Base-by-base conservation (phyloP, 2,797 vertebrate species). In the Capromys pilorides region DNA sequence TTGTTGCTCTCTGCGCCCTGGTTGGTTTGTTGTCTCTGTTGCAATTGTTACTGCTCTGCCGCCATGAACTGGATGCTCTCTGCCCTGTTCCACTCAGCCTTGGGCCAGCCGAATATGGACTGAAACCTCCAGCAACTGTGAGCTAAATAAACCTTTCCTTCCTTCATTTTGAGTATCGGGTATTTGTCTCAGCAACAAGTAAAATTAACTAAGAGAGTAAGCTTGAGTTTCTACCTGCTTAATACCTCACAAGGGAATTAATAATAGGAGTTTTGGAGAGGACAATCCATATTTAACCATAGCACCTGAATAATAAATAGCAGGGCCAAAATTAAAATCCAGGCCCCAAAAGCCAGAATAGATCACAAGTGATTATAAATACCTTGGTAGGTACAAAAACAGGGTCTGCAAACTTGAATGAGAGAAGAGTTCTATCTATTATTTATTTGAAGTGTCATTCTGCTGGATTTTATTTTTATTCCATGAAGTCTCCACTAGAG, bases 381-480 rank as follows among this genome's bases (percentile, higher is more conserved):
- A 71, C 86, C 28, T 64, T 95, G 45, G 22, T 36, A 86, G 75
- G 54, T 78, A 69, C 10, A 16, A 71, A 67, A 41, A 41, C 26
- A 82, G 18, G 26, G 41, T 85, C 80, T 91, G 45, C 84, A 73
- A 94, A 90, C 54, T 59, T 81, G 77, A 45, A 81, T 83, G 90
- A 80, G 66, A 67, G 66, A 45, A 82, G 45, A 28, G 41, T 62
- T 82, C 8, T 14, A 14, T 61, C 28, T 69, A 85, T 26, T 81
- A 26, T n/a, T n/a, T n/a, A n/a, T 45, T 90, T 64, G 6, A 85
- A 59, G 24, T 94, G 5, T 89, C 61, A 66, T 82, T 91, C 49
- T 86, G 69, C 41, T 78, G 1, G 28, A 39, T 86, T 89, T 96
- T 91, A 79, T 89, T 88, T 86, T 84, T 77, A 64, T 73, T 80